Conservation (phyloP, 2,888 invertebrate genomes). For the Sinohyriopsis cumingii region DNA sequence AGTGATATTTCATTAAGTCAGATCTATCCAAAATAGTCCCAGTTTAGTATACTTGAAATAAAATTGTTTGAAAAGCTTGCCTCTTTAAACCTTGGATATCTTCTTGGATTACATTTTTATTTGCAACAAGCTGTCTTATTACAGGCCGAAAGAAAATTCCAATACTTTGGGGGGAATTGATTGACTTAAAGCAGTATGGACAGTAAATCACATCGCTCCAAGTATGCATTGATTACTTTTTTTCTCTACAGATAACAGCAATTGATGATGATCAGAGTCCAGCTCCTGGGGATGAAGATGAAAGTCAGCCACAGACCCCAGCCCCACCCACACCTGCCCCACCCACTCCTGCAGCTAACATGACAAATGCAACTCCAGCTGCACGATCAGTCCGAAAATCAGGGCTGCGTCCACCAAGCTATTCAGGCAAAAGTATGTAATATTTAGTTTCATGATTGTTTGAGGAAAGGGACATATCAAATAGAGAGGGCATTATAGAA, state of each 20-base stretch:
- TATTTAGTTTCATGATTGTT: not conserved
- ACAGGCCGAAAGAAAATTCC: too few relatives aligned
- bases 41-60: too few relatives aligned
- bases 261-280: conserved; percentile 41
- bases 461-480: not conserved
- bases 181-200: not conserved
- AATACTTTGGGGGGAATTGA: not conserved
- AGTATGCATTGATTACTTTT: not conserved
- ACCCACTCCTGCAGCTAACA: conserved; percentile 14
- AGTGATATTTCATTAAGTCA: too few relatives aligned
- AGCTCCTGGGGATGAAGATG: conserved; percentile 5
- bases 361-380: conserved; percentile 41
- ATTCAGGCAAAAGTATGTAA: conserved; percentile 62
- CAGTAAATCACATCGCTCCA: not conserved
- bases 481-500: too few relatives aligned
- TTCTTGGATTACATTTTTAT: too few relatives aligned
- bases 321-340: conserved; percentile 14
- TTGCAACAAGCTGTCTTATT: too few relatives aligned
- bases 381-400: conserved; percentile 44
- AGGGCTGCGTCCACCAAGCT: conserved; percentile 63
- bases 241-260: conserved; percentile 43
- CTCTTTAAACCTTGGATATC: too few relatives aligned
- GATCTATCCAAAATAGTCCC: too few relatives aligned
- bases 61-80: too few relatives aligned
- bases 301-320: not conserved